phyloP scores from a whole-genome alignment of 2,888 invertebrate species.

The Bombyx huttoni region DNA sequence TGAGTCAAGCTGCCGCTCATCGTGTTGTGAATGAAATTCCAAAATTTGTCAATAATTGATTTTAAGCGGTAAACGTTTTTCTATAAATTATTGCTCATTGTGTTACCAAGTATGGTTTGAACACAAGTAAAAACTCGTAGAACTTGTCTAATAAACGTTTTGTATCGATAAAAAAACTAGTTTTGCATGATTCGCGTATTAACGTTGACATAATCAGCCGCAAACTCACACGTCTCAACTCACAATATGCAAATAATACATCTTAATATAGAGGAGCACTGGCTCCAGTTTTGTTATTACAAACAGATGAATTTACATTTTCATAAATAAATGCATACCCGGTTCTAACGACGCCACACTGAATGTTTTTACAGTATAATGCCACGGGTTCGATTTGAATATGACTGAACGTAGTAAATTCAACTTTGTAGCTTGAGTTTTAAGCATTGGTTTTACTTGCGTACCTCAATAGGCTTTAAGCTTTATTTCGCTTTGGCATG shows the following conservation, averaged over 20 bases:
- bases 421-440: slow-evolving; percentile 16
- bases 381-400: slow-evolving; percentile 47
- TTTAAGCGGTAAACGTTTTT: too few species aligned
- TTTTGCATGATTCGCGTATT: not conserved
- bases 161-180: not conserved
- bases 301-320: slow-evolving; percentile 71
- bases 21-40: too few species aligned
- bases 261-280: slow-evolving; percentile 70
- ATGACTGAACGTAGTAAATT: slow-evolving; percentile 27
- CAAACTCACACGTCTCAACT: slow-evolving; percentile 43
- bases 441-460: slow-evolving; percentile 29
- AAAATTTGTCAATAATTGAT: too few species aligned
- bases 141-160: too few species aligned
- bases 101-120: too few species aligned
- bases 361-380: slow-evolving; percentile 27
- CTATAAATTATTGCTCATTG: too few species aligned
- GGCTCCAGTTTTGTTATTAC: slow-evolving; percentile 70
- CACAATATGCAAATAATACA: slow-evolving; percentile 69
- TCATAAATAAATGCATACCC: slow-evolving; percentile 71
- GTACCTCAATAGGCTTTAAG: slow-evolving; percentile 1
- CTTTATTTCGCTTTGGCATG: slow-evolving; percentile 2
- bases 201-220: slow-evolving; percentile 1
- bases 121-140: too few species aligned
- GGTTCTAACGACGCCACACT: slow-evolving; percentile 50
- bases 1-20: too few species aligned